A percentile compares a stretch with the other conserved stretches of the same genome.
Evolutionary conservation across 2,113 vertebrate species (phyloP).

Genomic region (Pogona vitticeps): DNA sequence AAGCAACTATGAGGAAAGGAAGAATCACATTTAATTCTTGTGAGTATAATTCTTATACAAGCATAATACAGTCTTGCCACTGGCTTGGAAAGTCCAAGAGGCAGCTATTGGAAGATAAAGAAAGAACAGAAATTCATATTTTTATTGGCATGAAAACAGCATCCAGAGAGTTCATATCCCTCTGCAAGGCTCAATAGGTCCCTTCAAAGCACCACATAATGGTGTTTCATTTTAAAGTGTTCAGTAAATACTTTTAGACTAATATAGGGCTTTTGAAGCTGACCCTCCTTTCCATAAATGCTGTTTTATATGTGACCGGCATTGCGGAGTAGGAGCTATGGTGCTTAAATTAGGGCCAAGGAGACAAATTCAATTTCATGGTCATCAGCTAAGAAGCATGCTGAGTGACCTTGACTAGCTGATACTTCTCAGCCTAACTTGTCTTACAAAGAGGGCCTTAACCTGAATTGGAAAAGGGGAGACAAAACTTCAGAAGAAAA

Average conservation of each 20-base stretch:
- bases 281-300: not conserved
- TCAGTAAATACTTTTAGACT: not conserved
- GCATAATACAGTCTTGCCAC: not conserved
- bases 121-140: conserved; percentile 4
- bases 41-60: conserved; percentile 12
- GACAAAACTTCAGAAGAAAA: no score
- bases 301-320: not conserved
- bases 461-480: no score
- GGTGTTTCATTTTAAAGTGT: not conserved
- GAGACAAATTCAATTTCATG: not conserved
- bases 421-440: not conserved
- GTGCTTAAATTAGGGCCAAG: not conserved
- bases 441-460: not conserved
- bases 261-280: not conserved
- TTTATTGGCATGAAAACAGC: not conserved
- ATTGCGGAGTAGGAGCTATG: not conserved
- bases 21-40: not conserved
- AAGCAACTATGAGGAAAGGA: conserved; percentile 9
- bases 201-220: not conserved
- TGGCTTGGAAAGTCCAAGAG: not conserved
- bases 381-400: not conserved
- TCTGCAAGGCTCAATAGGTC: not conserved
- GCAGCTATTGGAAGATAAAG: not conserved
- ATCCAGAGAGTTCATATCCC: not conserved
- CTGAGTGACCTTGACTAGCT: not conserved